phyloP scores from a whole-genome alignment of 2,113 vertebrate species.

The Chloropsis hardwickii region DNA sequence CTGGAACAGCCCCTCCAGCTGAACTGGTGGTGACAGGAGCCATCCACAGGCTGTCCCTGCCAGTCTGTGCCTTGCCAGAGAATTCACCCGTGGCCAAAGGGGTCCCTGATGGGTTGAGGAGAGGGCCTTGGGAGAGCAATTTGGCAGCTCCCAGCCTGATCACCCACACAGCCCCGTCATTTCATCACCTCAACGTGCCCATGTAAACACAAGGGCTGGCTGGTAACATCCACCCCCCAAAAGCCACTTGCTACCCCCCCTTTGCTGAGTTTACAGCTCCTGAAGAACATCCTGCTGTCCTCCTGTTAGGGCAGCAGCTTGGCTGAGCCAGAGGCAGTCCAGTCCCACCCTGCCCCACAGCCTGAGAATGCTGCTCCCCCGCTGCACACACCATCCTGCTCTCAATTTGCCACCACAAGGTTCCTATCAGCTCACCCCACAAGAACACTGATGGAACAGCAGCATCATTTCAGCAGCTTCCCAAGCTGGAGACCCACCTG shows the following conservation, averaged over 20 bases:
- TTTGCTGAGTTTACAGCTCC: background rate
- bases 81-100: background rate
- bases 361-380: background rate
- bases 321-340: background rate
- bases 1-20: background rate
- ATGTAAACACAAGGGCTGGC: background rate
- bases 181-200: background rate
- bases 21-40: background rate
- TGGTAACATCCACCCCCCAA: accelerated
- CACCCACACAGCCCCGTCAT: background rate
- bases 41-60: accelerated
- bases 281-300: background rate
- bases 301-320: background rate
- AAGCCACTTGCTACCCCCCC: background rate
- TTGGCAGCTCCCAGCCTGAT: background rate
- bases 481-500: background rate
- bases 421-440: background rate
- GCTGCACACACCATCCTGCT: background rate
- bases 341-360: background rate
- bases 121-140: background rate
- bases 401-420: accelerated
- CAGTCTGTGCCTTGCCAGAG: background rate
- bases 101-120: accelerated
- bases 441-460: background rate
- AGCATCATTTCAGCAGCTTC: background rate